Base-by-base conservation (phyloP, 2,797 vertebrate species). In the Monodelphis domestica region DNA sequence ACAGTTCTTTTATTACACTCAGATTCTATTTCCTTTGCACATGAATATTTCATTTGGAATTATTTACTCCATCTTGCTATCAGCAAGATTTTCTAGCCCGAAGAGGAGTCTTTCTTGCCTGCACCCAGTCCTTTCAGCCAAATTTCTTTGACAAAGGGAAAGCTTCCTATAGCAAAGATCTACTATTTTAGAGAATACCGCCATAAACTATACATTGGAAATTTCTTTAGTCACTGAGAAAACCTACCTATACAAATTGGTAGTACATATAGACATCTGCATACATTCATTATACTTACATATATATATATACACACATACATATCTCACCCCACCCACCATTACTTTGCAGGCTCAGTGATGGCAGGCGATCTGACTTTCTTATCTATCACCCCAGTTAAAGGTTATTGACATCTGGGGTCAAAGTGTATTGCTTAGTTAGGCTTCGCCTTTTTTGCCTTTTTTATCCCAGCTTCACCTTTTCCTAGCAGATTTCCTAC, bases 21-120 rank as follows among this genome's bases (percentile, higher is more conserved):
- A 38, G 91, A 96, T 89, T 96, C 92, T 90, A 96, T 97, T 98
- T 98, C 97, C 94, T 97, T 55, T 12, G 50, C 51, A 57, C 94
- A 98, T 98, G 96, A 98, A 98, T 98, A 98, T 98, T 98, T 98
- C 96, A 98, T 98, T 90, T 95, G 89, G 96, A 97, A 95, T 78
- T 98, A 97, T 0, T 0, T 95, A 97, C 97, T 97, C 96, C 94
- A 90, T 94, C 91, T 91, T 95, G 91, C 95, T 98, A 96, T 97
- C 96, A 96, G 94, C 90, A 97, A 90, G 97, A 96, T 70, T 87
- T 96, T 53, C 78, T 90, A 0, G 0, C 91, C 93, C 91, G 92
- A 89, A 88, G 87, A 95, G 91, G 94, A 95, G 59, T 88, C 94
- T 93, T 95, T 95, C 92, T 94, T 97, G 95, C 91, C 95, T 94